Percentiles rank a stretch among this genome's conserved stretches.
Evolutionary conservation across 2,888 invertebrate species (phyloP).

Genomic region (Adela reaumurella): DNA sequence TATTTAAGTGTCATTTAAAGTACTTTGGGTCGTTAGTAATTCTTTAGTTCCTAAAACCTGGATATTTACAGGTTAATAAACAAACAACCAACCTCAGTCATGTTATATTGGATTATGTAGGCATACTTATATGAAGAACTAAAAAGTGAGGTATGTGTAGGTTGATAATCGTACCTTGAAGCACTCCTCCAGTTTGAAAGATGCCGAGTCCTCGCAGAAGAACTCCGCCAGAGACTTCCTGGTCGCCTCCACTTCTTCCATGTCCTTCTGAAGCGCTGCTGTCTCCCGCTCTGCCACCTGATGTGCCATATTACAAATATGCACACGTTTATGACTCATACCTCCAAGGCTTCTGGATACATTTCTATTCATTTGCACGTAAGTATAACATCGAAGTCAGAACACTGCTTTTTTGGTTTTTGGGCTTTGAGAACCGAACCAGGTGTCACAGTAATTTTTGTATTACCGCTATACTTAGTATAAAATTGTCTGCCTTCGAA

Average conservation of each 20-base stretch:
- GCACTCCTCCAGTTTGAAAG: constrained; percentile 93
- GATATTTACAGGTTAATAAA: too few species aligned
- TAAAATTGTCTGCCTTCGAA: too few species aligned
- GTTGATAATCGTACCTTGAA: constrained; percentile 61
- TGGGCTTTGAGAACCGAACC: too few species aligned
- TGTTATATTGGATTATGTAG: background rate
- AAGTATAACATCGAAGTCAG: too few species aligned
- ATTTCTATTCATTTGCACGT: too few species aligned
- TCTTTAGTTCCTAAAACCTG: too few species aligned
- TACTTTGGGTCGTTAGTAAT: too few species aligned
- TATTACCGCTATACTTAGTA: too few species aligned
- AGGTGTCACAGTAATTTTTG: too few species aligned
- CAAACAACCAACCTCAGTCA: background rate
- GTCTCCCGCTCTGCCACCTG: constrained; percentile 80
- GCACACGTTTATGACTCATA: background rate
- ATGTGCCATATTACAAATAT: too few species aligned
- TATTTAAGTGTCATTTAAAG: too few species aligned
- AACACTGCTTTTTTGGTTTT: too few species aligned
- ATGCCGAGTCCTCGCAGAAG: constrained; percentile 88
- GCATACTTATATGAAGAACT: background rate
- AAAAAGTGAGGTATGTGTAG: background rate
- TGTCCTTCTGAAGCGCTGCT: constrained; percentile 69
- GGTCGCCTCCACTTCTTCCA: constrained; percentile 78
- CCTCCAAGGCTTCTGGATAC: background rate
- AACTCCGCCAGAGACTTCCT: constrained; percentile 82